Evolutionary conservation across 2,888 invertebrate species (phyloP), one percentile per base, ranked within the genome.

Genomic region (Lissonota sp.): DNA sequence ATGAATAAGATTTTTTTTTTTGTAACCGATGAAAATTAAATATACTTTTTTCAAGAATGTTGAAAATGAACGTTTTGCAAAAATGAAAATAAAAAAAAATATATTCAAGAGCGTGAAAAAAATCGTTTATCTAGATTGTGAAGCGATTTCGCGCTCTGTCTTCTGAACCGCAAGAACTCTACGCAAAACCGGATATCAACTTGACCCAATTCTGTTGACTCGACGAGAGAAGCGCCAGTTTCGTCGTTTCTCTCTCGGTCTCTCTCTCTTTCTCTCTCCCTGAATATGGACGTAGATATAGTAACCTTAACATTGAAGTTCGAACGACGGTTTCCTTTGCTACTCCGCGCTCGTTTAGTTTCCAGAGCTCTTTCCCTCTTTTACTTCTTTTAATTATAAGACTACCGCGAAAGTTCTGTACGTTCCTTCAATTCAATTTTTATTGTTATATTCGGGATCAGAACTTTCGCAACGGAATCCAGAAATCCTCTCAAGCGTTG

Each of bases 291-390:
- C 39, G 60, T 39, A 80, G 73, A 80, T 72, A 84, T 79, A 79
- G 81, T 88, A 87, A 89, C 89, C 89, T 89, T 89, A 88, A 89
- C 89, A 88, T 89, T 89, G 86, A 85, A 74, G 72, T 77, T 80
- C 55, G 40, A 60, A 78, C 72, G 72, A 79, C 73, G 69, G 26
- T 70, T 77, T 26, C 37, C 26, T 58, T 58, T 49, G 78, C n/a
- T 12, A 69, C 51, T 79, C 55, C 63, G 62, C 40, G 26, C 42
- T 74, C 58, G 4, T 49, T 49, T 66, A 37, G 49, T 57, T 46
- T 12, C 40, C 16, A 60, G 57, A 60, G 57, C 64, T 64, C 46
- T 42, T 16, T 10, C 42, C 44, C 14, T 55, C 44, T 72, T 74
- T 60, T 53, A 64, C 60, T 46, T 73, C 55, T 64, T 70, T 63